Evolutionary conservation across 2,888 invertebrate genomes (phyloP), one percentile per base, ranked within the genome.

Genomic region (Steinernema scapterisci): DNA sequence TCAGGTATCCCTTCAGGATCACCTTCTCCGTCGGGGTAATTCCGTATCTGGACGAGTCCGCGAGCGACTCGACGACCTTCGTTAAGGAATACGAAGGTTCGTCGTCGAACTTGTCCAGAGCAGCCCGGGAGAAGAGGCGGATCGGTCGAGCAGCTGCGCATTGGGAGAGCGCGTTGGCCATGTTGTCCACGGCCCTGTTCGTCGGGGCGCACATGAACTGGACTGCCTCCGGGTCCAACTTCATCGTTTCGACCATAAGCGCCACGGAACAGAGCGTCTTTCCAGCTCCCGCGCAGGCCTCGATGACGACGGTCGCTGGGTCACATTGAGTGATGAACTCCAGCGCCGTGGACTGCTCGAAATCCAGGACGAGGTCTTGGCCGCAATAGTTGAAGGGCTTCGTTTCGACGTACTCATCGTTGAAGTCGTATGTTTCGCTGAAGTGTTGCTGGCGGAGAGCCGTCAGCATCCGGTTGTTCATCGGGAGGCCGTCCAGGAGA

Each of bases 131-230:
- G 31, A 63, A 63, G 16, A 63, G 38, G 25, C 63, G 63, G 31
- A 63, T 63, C 31, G 63, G 63, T 9, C 63, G 63, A 16, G 63
- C 63, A 2, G 27, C 63, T 5, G 1, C 7, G 19, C 38, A 31
- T 2, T 63, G 21, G 11, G 63, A 63, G 2, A 63, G n/a, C 16
- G 63, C 63, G 19, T 31, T 25, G 1, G 63, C 63, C 63, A 63
- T 63, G 19, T 63, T 63, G 38, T 63, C 63, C 11, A 63, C 63
- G 13, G 63, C 63, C 7, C 63, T 27, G 31, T 63, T 63, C 31
- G 63, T 63, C 16, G 63, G 63, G 13, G 63, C 63, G 31, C 63
- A 63, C 63, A 63, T 63, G 19, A 63, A 63, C 31, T 63, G 63
- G 9, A 63, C 63, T 1, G 25, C 7, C 1, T n/a, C n/a, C 31